Evolutionary conservation across 2,113 vertebrate genomes (phyloP).

Genomic region (Zosterops pallidus): DNA sequence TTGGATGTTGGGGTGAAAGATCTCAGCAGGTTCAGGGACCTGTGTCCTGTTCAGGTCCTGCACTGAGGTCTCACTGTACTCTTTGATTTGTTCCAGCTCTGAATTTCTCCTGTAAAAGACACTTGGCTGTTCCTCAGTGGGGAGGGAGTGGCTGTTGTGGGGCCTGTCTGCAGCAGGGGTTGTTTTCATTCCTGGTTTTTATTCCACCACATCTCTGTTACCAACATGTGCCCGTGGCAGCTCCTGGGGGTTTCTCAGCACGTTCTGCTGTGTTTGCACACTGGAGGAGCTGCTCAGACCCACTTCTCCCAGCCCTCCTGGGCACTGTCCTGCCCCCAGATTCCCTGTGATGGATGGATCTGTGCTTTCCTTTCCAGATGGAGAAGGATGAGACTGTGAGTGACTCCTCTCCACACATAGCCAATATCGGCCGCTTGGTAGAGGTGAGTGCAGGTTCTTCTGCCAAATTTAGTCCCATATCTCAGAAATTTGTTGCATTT

Average conservation of each 20-base stretch:
- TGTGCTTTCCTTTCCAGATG: constrained; percentile 76
- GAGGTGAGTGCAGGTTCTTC: constrained; percentile 78
- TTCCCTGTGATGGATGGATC: background rate
- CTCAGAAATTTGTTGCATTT: background rate
- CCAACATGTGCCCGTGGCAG: rapidly evolving
- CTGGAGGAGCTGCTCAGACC: background rate
- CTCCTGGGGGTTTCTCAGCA: background rate
- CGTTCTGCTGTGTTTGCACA: rapidly evolving
- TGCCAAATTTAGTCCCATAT: rapidly evolving
- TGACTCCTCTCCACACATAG: constrained; percentile 95
- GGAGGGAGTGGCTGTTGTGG: background rate
- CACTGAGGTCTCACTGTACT: rapidly evolving
- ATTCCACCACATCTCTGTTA: rapidly evolving
- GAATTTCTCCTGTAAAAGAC: background rate
- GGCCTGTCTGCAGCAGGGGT: background rate
- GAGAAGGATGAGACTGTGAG: constrained; percentile 97
- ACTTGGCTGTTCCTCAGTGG: background rate
- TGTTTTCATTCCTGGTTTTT: background rate
- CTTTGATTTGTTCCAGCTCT: background rate
- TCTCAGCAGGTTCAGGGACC: background rate
- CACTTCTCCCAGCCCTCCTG: background rate
- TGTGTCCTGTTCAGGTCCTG: background rate
- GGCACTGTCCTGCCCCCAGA: rapidly evolving
- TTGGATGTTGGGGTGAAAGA: background rate
- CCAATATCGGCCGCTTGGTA: constrained; percentile 96